Evolutionary conservation across 2,113 vertebrate genomes (phyloP).

Genomic region (Silurus asotus): DNA sequence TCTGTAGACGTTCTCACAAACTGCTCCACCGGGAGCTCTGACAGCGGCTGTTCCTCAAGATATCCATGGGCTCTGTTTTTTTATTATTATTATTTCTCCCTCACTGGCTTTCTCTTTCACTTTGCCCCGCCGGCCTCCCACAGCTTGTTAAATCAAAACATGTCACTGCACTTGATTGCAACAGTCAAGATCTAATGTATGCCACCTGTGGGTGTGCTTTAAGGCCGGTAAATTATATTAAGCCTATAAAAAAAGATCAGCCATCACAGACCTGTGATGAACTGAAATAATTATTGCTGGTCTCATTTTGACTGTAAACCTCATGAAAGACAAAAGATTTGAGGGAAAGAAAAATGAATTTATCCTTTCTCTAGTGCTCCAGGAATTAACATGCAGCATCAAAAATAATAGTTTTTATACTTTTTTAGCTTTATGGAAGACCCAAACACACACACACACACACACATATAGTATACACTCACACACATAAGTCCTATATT

Average conservation of each 20-base stretch:
- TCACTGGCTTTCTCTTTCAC: slow-evolving; percentile 27
- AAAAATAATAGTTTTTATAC: slow-evolving; percentile 45
- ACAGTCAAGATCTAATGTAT: slow-evolving; percentile 58
- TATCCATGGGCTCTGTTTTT: slow-evolving; percentile 18
- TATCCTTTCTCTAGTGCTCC: slow-evolving; percentile 12
- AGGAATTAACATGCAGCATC: not conserved
- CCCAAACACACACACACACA: too few relatives aligned
- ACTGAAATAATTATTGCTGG: slow-evolving; percentile 55
- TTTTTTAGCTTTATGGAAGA: slow-evolving; percentile 9
- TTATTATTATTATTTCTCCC: slow-evolving; percentile 34
- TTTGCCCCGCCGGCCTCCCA: slow-evolving; percentile 46
- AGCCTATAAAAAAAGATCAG: slow-evolving; percentile 55
- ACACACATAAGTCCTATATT: too few relatives aligned
- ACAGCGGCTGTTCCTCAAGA: slow-evolving; percentile 33
- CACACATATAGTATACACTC: too few relatives aligned
- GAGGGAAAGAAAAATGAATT: slow-evolving; percentile 27
- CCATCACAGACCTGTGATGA: slow-evolving; percentile 46
- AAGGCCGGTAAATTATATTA: slow-evolving; percentile 61
- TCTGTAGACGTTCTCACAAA: slow-evolving; percentile 19
- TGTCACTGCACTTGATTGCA: slow-evolving; percentile 59
- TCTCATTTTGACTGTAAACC: slow-evolving; percentile 54
- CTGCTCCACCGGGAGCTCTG: slow-evolving; percentile 26
- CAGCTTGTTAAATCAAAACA: slow-evolving; percentile 62
- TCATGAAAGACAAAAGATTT: slow-evolving; percentile 36
- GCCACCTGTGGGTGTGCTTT: slow-evolving; percentile 59